phyloP scores from a whole-genome alignment of 92 coral and sea anemone species.

The Epizoanthus rinbou region DNA sequence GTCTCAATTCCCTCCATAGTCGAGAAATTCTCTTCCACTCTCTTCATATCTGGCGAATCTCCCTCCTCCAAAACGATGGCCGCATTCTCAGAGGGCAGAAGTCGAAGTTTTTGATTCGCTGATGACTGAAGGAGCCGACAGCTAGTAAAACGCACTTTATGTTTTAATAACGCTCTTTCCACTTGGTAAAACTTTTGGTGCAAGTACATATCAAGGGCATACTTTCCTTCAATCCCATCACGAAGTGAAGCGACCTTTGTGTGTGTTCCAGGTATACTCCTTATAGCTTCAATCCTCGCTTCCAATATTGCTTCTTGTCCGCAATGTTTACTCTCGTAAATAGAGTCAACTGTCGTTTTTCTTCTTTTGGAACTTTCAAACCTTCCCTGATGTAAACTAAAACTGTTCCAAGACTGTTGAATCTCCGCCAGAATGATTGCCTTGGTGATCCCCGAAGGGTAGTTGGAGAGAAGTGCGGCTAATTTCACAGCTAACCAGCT shows the following conservation, averaged over 20 bases:
- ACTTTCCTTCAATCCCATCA: constrained; percentile 51
- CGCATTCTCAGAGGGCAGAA: constrained; percentile 89
- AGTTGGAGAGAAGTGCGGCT: constrained; percentile 74
- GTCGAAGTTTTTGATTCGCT: constrained; percentile 58
- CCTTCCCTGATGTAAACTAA: constrained; percentile 74
- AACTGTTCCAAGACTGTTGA: constrained; percentile 87
- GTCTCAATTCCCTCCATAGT: constrained; percentile 52
- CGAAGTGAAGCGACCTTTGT: constrained; percentile 76
- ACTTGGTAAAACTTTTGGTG: constrained; percentile 89
- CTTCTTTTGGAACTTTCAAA: constrained; percentile 68
- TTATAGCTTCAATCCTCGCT: constrained; percentile 74
- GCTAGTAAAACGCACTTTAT: constrained; percentile 78
- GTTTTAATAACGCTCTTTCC: constrained; percentile 51
- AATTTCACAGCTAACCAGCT: constrained; percentile 87
- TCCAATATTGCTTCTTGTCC: constrained; percentile 86
- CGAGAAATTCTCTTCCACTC: constrained; percentile 13
- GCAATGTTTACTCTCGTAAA: constrained; percentile 74
- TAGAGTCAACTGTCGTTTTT: constrained; percentile 70
- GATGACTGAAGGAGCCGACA: constrained; percentile 80
- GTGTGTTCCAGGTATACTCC: constrained; percentile 78
- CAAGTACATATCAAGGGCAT: constrained; percentile 82
- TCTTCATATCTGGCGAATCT: background rate
- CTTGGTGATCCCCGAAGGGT: constrained; percentile 91
- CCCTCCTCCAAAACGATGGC: constrained; percentile 66
- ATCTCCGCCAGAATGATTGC: constrained; percentile 94